Base-by-base conservation (phyloP, 2,797 vertebrate species). In the Cyclura pinguis region DNA sequence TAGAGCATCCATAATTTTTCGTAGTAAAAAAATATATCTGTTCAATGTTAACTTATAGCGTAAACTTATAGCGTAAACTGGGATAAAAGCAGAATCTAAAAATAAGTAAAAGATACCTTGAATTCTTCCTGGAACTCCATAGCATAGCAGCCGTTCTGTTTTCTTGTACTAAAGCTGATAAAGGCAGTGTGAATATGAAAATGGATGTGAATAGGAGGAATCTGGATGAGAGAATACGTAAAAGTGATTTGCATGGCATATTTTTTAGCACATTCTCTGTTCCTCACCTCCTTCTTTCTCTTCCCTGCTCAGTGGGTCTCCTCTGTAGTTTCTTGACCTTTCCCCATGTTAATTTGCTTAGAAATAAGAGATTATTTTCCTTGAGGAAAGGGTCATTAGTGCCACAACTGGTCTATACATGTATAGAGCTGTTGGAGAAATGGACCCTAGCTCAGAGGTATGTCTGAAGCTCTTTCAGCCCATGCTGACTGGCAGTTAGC, bases 381-480 rank as follows among this genome's bases (percentile, higher is more conserved):
- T 12, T 62, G 42, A 92, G 88, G 84, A 80, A 93, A 80, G 83
- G 83, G 67, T 90, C 90, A 0, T 12, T 88, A 72, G 89, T 86
- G 72, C 87, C 84, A 90, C 93, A 86, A 50, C 82, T 69, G 86
- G 84, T 86, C 85, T 29, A 90, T 38, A 89, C 93, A 52, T 77
- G 74, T 47, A 9, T 77, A 47, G 42, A 13, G 5, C 62, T 64
- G 20, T 62, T 81, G 91, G 91, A 90, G 22, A 88, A 18, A 73
- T 91, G 77, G 83, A 91, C 82, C 69, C 91, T 84, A 87, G 83
- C 93, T 62, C 91, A 91, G 82, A 91, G 89, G 88, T 94, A 57
- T 76, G 38, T 92, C 92, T 93, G 93, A 94, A 96, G 92, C 92
- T 78, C 89, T 52, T 83, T 88, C 5, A 64, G 13, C 24, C 29